Conservation (phyloP, 2,797 vertebrate genomes). For the Epinephelus awoara region DNA sequence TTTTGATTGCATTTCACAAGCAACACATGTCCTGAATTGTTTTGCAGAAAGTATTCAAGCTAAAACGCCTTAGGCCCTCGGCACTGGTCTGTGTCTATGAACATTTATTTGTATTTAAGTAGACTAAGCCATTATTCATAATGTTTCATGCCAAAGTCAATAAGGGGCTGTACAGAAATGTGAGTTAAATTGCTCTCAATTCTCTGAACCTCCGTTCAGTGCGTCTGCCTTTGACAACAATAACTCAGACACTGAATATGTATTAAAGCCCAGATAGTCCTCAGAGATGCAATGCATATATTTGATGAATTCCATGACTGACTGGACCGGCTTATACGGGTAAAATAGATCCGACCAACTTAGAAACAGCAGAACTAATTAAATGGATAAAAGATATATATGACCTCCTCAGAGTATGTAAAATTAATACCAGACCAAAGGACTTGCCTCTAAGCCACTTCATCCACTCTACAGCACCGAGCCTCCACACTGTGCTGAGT, state of each 20-base stretch:
- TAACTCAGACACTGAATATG: constrained; percentile 72
- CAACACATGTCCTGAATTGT: constrained; percentile 71
- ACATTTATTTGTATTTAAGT: constrained; percentile 74
- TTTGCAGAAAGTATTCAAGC: constrained; percentile 65
- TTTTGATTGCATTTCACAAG: constrained; percentile 73
- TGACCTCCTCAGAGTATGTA: constrained; percentile 72
- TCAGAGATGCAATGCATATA: constrained; percentile 67
- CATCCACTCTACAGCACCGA: constrained; percentile 51
- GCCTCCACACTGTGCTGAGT: constrained; percentile 28
- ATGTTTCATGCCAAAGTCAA: constrained; percentile 70
- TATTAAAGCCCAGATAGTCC: constrained; percentile 66
- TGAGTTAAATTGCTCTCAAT: constrained; percentile 64
- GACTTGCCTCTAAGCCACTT: constrained; percentile 73
- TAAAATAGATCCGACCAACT: constrained; percentile 78
- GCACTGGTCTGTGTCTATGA: constrained; percentile 60
- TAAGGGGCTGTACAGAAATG: constrained; percentile 57
- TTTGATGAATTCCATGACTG: constrained; percentile 69
- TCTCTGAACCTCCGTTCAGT: constrained; percentile 62
- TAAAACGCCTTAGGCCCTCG: constrained; percentile 60
- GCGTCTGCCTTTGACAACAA: constrained; percentile 72
- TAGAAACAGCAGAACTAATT: constrained; percentile 81
- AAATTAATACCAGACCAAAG: constrained; percentile 81
- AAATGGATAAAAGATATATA: constrained; percentile 84
- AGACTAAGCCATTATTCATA: constrained; percentile 68
- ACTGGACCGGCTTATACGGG: constrained; percentile 65